Percentiles rank a stretch among this genome's conserved stretches.
Conservation (phyloP, 2,113 vertebrate species). For the Zosterops lateralis region DNA sequence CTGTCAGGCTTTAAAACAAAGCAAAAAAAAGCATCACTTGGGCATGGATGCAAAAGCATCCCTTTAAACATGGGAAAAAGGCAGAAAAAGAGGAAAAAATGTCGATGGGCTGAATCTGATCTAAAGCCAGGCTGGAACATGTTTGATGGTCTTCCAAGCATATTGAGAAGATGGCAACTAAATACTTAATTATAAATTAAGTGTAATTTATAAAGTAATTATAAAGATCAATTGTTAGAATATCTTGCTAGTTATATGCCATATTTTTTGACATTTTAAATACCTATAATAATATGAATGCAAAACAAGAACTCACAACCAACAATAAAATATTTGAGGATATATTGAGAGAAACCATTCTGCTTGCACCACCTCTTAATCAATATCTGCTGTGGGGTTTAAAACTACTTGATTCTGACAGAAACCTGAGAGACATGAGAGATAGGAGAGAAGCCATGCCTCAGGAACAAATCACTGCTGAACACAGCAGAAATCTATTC, state of each 20-base stretch:
- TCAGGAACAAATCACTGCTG: not conserved
- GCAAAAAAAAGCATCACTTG: not conserved
- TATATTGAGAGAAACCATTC: not conserved
- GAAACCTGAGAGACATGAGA: not conserved
- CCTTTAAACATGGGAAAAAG: not conserved
- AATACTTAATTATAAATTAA: not conserved
- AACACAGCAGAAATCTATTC: not conserved
- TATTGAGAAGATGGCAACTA: not conserved
- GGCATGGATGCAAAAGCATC: not conserved
- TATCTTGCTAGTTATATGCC: not conserved
- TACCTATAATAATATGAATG: not conserved
- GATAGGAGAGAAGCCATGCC: not conserved
- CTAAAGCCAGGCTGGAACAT: not conserved
- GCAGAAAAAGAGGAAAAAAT: not conserved
- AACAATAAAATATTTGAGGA: not conserved
- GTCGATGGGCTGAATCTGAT: not conserved
- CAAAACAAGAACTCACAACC: not conserved
- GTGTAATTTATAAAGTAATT: not conserved
- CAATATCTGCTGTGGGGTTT: not conserved
- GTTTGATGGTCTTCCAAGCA: not conserved
- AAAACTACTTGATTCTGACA: not conserved
- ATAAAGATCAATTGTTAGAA: not conserved
- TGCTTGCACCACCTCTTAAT: not conserved
- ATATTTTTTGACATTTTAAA: not conserved
- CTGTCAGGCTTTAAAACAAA: not conserved